Conservation (phyloP, 2,797 vertebrate genomes). For the Erpetoichthys calabaricus region DNA sequence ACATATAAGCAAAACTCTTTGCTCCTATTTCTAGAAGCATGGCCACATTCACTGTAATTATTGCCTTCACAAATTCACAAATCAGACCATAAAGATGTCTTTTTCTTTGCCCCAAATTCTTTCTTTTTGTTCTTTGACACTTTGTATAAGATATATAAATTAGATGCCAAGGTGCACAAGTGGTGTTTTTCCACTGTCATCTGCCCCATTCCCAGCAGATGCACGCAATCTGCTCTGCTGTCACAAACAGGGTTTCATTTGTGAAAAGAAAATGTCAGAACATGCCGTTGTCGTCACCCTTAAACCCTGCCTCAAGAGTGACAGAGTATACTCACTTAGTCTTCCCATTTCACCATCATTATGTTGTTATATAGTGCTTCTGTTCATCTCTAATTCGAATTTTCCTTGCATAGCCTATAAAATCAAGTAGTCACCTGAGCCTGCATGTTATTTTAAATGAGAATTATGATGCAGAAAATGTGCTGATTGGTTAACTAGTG, state of each 20-base stretch:
- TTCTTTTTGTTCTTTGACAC: constrained; percentile 45
- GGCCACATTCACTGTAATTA: too few species aligned
- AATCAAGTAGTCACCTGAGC: too few species aligned
- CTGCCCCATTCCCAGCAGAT: constrained; percentile 82
- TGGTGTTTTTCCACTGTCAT: constrained; percentile 80
- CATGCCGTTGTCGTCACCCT: constrained; percentile 51
- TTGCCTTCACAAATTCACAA: too few species aligned
- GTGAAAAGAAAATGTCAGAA: constrained; percentile 62
- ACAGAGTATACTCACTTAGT: constrained; percentile 30
- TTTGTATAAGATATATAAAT: constrained; percentile 26
- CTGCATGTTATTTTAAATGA: too few species aligned
- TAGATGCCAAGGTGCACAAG: constrained; percentile 74
- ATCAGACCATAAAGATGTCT: too few species aligned
- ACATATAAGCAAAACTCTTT: too few species aligned
- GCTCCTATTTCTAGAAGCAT: too few species aligned
- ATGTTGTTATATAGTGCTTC: not conserved
- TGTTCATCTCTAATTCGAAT: too few species aligned
- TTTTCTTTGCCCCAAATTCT: constrained; percentile 49
- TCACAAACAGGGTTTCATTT: constrained; percentile 61
- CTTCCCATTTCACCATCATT: constrained; percentile 19
- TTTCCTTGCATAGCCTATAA: too few species aligned
- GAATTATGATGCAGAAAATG: too few species aligned
- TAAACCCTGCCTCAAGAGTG: constrained; percentile 39
- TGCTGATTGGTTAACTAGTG: too few species aligned
- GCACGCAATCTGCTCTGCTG: constrained; percentile 66